A percentile compares a stretch with the other conserved stretches of the same genome.
phyloP scores from a whole-genome alignment of 2,113 vertebrate species.

The Rhinolophus sinicus region DNA sequence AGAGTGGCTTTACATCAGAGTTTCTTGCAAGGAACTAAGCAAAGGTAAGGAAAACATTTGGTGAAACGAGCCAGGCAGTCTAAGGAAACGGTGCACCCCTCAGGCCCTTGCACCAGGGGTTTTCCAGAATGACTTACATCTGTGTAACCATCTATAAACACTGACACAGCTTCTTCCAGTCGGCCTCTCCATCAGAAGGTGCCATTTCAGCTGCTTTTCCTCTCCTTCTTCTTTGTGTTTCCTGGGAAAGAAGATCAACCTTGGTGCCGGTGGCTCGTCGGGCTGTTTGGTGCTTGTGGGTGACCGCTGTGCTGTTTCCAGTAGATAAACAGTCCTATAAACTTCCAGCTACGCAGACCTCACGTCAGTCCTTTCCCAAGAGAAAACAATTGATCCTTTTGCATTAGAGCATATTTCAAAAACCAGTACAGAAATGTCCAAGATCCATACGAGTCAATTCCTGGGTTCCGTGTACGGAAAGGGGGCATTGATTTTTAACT shows the following conservation, averaged over 20 bases:
- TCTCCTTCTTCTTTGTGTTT: neutral
- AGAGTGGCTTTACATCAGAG: no score
- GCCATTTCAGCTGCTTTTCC: neutral
- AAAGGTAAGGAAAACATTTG: neutral
- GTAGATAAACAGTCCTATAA: slow-evolving; percentile 73
- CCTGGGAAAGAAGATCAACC: slow-evolving; percentile 1
- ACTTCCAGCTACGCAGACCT: slow-evolving; percentile 53
- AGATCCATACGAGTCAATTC: slow-evolving; percentile 55
- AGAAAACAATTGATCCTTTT: slow-evolving; percentile 77
- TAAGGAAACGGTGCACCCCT: neutral
- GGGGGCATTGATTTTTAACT: slow-evolving; percentile 79
- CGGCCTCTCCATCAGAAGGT: neutral
- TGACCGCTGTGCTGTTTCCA: slow-evolving; percentile 54
- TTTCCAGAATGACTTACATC: neutral
- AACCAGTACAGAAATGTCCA: slow-evolving; percentile 71
- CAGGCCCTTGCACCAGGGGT: neutral
- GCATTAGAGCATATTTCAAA: slow-evolving; percentile 78
- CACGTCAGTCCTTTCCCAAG: slow-evolving; percentile 65
- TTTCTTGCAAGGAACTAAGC: neutral
- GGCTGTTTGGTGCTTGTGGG: slow-evolving; percentile 34
- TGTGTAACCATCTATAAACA: accelerated
- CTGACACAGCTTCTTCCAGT: neutral
- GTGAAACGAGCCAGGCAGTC: neutral
- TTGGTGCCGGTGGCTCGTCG: neutral
- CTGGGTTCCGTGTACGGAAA: slow-evolving; percentile 56